phyloP scores from a whole-genome alignment of 2,797 vertebrate species.

The Morus bassanus region DNA sequence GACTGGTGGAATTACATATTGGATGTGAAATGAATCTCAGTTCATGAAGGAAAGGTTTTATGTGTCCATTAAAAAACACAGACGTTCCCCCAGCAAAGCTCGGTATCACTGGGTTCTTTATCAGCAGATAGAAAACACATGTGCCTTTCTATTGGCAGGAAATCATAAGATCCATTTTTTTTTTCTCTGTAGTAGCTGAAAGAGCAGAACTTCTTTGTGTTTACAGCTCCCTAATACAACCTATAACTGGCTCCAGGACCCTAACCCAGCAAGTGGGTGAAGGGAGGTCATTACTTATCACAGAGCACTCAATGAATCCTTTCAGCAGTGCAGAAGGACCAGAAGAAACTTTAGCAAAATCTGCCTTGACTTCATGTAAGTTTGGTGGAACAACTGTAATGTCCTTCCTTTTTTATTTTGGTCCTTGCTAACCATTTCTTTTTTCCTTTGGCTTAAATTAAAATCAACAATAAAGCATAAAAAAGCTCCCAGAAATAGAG shows the following conservation, averaged over 20 bases:
- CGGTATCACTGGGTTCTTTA: slow-evolving; percentile 36
- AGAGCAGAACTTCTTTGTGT: slow-evolving; percentile 2
- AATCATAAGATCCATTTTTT: not conserved
- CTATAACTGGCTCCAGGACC: not conserved
- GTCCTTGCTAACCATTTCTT: not conserved
- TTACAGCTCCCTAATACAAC: slow-evolving; percentile 2
- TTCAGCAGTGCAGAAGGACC: not conserved
- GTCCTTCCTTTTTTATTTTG: not conserved
- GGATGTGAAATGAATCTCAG: not conserved
- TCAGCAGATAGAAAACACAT: slow-evolving; percentile 63
- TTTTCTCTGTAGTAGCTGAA: slow-evolving; percentile 16
- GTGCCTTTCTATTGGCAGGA: slow-evolving; percentile 35
- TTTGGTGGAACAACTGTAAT: not conserved
- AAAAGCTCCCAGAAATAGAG: not conserved
- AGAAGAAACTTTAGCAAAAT: not conserved
- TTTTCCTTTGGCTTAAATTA: not conserved
- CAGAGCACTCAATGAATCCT: not conserved
- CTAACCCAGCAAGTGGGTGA: not conserved
- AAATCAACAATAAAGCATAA: not conserved
- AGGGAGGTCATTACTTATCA: not conserved
- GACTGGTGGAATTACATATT: slow-evolving; percentile 2
- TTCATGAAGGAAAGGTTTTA: slow-evolving; percentile 29
- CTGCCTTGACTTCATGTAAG: not conserved
- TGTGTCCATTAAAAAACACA: slow-evolving; percentile 32
- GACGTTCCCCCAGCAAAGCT: slow-evolving; percentile 14